Conservation (phyloP, 1,140 invertebrate genomes). For the Drepana arcuata region DNA sequence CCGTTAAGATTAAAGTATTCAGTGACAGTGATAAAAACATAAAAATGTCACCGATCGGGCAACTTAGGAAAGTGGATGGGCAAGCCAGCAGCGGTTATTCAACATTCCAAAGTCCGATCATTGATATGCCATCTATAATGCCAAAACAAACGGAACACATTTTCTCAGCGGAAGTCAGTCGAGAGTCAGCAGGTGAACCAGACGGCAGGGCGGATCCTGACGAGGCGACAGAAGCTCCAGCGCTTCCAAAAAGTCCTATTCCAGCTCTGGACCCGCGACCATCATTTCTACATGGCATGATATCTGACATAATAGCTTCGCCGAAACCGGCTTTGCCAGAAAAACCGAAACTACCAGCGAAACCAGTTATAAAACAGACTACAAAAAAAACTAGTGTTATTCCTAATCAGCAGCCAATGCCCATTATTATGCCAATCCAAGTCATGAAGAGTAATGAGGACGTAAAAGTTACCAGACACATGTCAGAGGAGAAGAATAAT, state of each 20-base stretch:
- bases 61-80: constrained; percentile 64
- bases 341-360: constrained; percentile 77
- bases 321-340: constrained; percentile 67
- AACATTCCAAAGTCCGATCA: constrained; percentile 64
- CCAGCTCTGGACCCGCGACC: constrained; percentile 75
- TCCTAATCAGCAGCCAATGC: constrained; percentile 67
- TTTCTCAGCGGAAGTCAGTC: constrained; percentile 74
- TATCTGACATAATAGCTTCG: constrained; percentile 54
- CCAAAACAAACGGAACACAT: constrained; percentile 52
- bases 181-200: constrained; percentile 85
- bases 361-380: constrained; percentile 72
- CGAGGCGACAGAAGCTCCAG: constrained; percentile 76
- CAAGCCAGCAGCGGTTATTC: constrained; percentile 52
- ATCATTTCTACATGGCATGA: constrained; percentile 80
- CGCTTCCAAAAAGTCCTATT: constrained; percentile 77
- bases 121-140: constrained; percentile 63
- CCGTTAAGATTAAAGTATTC: constrained; percentile 66
- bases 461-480: constrained; percentile 33
- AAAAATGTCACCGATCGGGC: constrained; percentile 54
- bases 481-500: constrained; percentile 49
- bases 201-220: constrained; percentile 86
- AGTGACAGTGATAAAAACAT: constrained; percentile 60
- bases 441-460: constrained; percentile 39
- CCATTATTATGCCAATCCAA: constrained; percentile 68
- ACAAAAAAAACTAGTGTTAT: constrained; percentile 50